phyloP scores from a whole-genome alignment of 1,140 invertebrate genomes.

The Varroa destructor region DNA sequence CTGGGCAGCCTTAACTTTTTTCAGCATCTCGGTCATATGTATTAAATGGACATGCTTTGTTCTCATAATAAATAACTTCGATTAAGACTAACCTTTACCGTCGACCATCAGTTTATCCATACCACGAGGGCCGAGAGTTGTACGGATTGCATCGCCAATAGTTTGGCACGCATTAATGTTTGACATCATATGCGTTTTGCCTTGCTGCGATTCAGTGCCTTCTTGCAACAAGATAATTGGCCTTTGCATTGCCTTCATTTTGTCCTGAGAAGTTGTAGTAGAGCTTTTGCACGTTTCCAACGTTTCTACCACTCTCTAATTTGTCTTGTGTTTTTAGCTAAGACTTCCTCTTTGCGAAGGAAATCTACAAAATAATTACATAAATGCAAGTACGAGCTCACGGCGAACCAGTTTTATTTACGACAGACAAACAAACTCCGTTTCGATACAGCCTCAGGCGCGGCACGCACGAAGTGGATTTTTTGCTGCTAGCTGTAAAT shows the following conservation, averaged over 20 bases:
- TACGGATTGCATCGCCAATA: conserved; percentile 85
- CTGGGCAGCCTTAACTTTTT: conserved; percentile 1
- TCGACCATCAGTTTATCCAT: conserved; percentile 99
- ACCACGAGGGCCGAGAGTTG: conserved; percentile 91
- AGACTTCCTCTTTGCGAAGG: too few species aligned
- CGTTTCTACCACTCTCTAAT: too few species aligned
- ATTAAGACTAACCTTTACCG: conserved; percentile 44
- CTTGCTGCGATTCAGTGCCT: conserved; percentile 90
- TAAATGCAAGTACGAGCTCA: too few species aligned
- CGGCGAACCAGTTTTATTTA: too few species aligned
- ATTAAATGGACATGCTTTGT: neutral
- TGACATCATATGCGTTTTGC: conserved; percentile 85
- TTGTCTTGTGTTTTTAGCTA: too few species aligned
- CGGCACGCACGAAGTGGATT: too few species aligned
- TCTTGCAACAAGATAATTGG: conserved; percentile 96
- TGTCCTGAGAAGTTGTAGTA: neutral
- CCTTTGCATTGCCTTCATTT: conserved; percentile 54
- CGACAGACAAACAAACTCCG: too few species aligned
- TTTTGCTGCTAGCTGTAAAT: too few species aligned
- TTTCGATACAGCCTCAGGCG: too few species aligned
- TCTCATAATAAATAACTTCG: neutral
- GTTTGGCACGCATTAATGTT: conserved; percentile 99
- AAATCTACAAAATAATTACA: too few species aligned
- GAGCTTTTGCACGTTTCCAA: too few species aligned
- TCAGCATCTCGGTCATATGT: neutral